Percentiles rank a stretch among this genome's conserved stretches.
Conservation (phyloP, 2,797 vertebrate species). For the Acanthurus tractus region DNA sequence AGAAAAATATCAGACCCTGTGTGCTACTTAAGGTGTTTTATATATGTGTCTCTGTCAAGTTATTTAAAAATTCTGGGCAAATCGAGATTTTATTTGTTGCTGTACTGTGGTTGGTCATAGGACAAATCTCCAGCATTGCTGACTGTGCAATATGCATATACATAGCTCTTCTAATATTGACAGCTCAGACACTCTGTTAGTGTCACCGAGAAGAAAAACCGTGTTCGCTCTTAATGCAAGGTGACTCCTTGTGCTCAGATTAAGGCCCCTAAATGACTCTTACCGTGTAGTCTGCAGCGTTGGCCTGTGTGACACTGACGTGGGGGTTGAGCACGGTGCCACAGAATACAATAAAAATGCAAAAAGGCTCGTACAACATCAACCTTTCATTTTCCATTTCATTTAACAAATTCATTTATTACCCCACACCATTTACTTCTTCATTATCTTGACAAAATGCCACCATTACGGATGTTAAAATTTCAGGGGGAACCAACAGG, state of each 20-base stretch:
- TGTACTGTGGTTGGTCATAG: not conserved
- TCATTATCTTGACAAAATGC: constrained; percentile 85
- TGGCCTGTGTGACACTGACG: constrained; percentile 32
- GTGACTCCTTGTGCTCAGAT: not conserved
- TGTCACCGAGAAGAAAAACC: not conserved
- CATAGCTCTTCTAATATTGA: not conserved
- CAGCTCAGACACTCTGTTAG: not conserved
- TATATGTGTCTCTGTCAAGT: not conserved
- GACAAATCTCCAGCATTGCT: not conserved
- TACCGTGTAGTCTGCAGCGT: not conserved
- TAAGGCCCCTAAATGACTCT: not conserved
- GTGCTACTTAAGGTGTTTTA: not conserved
- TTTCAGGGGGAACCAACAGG: constrained; percentile 64
- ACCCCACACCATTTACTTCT: constrained; percentile 82
- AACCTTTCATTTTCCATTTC: constrained; percentile 85
- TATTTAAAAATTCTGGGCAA: not conserved
- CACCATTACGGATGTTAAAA: constrained; percentile 76
- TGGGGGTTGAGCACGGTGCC: constrained; percentile 9
- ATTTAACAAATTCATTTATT: constrained; percentile 82
- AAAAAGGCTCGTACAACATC: constrained; percentile 66
- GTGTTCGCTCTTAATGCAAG: not conserved
- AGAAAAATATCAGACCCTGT: too few relatives aligned
- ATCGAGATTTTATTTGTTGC: not conserved
- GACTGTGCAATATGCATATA: not conserved
- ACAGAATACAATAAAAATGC: constrained; percentile 45